Conservation (phyloP, 2,888 invertebrate genomes). For the Andrena minutula region DNA sequence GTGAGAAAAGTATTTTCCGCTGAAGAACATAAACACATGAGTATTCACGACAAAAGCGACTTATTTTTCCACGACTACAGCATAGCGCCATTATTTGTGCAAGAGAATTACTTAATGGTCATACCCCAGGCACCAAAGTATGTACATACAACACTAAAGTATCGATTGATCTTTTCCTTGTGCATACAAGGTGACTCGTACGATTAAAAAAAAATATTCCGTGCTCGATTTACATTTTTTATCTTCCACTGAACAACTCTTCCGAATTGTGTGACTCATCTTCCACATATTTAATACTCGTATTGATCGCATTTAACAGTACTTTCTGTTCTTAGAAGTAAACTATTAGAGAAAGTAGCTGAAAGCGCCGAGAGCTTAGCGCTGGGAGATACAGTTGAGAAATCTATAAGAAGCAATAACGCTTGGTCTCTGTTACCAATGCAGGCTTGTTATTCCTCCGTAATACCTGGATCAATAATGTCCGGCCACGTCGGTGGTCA, state of each 20-base stretch:
- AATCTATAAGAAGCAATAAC: slow-evolving; percentile 91
- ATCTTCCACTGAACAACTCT: background rate
- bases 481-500: slow-evolving; percentile 92
- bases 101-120: slow-evolving; percentile 97
- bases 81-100: slow-evolving; percentile 97
- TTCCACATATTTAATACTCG: background rate
- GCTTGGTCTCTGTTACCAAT: slow-evolving; percentile 95
- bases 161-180: background rate
- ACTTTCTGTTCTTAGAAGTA: slow-evolving; percentile 18
- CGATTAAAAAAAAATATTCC: background rate
- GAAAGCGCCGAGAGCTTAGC: slow-evolving; percentile 94
- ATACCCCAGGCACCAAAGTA: slow-evolving; percentile 91
- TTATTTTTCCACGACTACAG: slow-evolving; percentile 99
- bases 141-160: slow-evolving; percentile 67
- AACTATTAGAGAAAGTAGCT: slow-evolving; percentile 88
- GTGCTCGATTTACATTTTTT: slow-evolving; percentile 68
- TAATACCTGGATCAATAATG: slow-evolving; percentile 95
- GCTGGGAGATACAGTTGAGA: slow-evolving; percentile 94
- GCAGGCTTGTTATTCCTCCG: slow-evolving; percentile 95
- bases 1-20: slow-evolving; percentile 94
- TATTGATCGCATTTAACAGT: background rate
- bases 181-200: background rate
- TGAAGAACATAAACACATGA: slow-evolving; percentile 92
- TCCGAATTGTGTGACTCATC: background rate
- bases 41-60: slow-evolving; percentile 92